Evolutionary conservation across 2,113 vertebrate genomes (phyloP).

Genomic region (Strigops habroptila): DNA sequence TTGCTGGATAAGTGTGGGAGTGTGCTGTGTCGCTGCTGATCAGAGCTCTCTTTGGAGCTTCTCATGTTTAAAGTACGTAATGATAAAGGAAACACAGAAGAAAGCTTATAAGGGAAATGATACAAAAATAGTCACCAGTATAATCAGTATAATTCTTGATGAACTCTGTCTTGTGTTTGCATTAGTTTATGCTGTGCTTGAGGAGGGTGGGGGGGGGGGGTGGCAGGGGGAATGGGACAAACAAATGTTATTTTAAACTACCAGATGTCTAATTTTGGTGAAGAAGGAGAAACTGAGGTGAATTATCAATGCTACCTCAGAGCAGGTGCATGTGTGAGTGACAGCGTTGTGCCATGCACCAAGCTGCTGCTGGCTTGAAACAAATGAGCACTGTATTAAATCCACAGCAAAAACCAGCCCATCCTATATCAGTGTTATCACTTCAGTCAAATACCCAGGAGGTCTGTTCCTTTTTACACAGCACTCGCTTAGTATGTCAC

Average conservation of each 20-base stretch:
- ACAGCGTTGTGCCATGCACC: not conserved
- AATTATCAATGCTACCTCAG: not conserved
- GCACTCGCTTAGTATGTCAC: not conserved
- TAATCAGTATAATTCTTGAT: not conserved
- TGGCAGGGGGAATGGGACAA: rapidly evolving
- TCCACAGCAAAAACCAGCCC: not conserved
- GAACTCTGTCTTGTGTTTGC: not conserved
- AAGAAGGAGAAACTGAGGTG: not conserved
- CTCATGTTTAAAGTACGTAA: not conserved
- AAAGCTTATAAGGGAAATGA: rapidly evolving
- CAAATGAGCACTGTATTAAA: not conserved
- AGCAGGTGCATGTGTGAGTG: rapidly evolving
- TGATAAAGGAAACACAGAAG: not conserved
- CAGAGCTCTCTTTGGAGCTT: not conserved
- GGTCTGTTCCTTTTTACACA: not conserved
- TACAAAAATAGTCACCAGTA: not conserved
- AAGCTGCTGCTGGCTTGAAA: not conserved
- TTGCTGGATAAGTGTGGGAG: not conserved
- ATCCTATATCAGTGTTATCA: not conserved
- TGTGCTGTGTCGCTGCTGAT: rapidly evolving
- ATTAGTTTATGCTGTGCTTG: not conserved
- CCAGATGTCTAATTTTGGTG: not conserved
- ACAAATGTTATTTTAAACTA: not conserved
- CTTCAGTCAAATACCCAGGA: not conserved
- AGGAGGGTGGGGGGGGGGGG: too few relatives aligned